Base-by-base conservation (phyloP, 2,888 invertebrate genomes). In the Criorhina ranunculi region DNA sequence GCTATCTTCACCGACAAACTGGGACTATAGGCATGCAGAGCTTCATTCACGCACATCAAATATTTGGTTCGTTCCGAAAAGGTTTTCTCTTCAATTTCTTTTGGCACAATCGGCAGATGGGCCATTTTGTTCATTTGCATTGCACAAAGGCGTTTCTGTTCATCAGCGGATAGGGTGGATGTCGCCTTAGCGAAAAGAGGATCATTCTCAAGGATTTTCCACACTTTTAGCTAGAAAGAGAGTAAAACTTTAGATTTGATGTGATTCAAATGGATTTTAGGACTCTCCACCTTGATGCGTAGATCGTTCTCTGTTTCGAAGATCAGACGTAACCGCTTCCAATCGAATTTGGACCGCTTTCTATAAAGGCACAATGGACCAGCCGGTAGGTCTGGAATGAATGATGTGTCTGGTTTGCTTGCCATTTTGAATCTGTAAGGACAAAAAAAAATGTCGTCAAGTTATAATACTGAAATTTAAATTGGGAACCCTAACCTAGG, bases 321-420 rank as follows among this genome's bases (percentile, higher is more conserved):
- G 67, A 96, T 94, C 49, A 96, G 90, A 90, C 95, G 96, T 91
- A 98, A 93, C 85, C 94, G 93, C 91, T 97, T 97, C 97, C 98
- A 98, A 90, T 97, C 94, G 89, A 98, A 98, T 12, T 95, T 94
- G 0, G 97, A 95, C 86, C 93, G 94, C 87, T 94, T 95, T 87
- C 98, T 94, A 91, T 96, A 98, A 0, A 89, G 91, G 89, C 96
- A 96, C 87, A 98, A 92, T 6, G 98, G 97, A 55, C 92, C 93
- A 35, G 90, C 88, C 15, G 95, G 95, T 79, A 95, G 92, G 90
- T 96, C 95, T 57, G 94, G 94, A 88, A 96, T 93, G 87, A 95
- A 94, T 90, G 94, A 93, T 87, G 94, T 92, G 88, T 94, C 94
- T 72, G 88, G 86, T 69, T 86, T 86, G 86, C 92, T 89, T 87